Evolutionary conservation across 2,888 invertebrate genomes (phyloP), one percentile per base, ranked within the genome.

Genomic region (Mechanitis messenoides): DNA sequence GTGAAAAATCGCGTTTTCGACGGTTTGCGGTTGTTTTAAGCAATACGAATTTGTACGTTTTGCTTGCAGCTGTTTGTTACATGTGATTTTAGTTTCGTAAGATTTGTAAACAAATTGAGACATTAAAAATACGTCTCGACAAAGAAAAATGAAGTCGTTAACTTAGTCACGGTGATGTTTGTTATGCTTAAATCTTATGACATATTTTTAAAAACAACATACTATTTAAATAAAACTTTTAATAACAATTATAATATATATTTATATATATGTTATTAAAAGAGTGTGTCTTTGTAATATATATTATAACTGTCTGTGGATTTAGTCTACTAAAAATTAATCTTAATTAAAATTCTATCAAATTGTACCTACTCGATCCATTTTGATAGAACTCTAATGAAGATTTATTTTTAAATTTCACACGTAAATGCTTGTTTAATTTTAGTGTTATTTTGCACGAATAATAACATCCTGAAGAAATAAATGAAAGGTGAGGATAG

Each of bases 1-100:
- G 85, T 90, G 88, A 89, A 89, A 83, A 89, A 90, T 90, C 76
- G 80, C 75, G 79, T 86, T 87, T 83, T 78, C 77, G 81, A 76
- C 77, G 84, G 84, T 85, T 78, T 83, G 87, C 78, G 87, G 87
- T 84, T 63, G 70, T 76, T 79, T 84, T 85, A 85, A 87, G 85
- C 79, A 81, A 83, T 85, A 89, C 78, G 82, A 86, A 89, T 89
- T 84, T 81, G 85, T 81, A 77, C 73, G 76, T 75, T 74, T 67
- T 72, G 62, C 68, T 72, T 70, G 73, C 86, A 87, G 84, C 84
- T 86, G 84, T 67, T 71, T 20, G 20, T 71, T 67, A 68, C 87
- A 84, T 78, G 82, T 85, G 85, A 83, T 76, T 79, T 78, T 76
- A 64, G 71, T 86, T 85, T 80, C 65, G 74, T 79, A 78, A 78